These are phyloP conservation scores for Lissonota sp. DNA, from an alignment of 2,888 invertebrate species.

Conservation along the genomic window DNA sequence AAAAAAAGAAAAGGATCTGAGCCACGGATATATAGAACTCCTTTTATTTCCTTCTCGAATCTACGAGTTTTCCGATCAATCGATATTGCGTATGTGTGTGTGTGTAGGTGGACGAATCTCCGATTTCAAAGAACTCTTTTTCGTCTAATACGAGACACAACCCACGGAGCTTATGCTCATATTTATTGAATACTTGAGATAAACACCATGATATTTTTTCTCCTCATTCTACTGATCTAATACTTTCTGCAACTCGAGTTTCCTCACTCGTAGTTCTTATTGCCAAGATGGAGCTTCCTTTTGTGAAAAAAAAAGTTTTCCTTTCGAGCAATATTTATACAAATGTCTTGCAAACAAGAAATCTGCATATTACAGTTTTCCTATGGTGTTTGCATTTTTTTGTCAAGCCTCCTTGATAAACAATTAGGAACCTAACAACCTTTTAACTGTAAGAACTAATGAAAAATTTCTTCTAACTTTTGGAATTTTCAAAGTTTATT, in stretches of 20 bases:
- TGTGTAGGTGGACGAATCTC: background rate
- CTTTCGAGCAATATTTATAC: no score
- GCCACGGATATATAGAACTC: constrained; percentile 15
- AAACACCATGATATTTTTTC: constrained; percentile 20
- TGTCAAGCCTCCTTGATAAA: no score
- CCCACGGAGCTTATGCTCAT: constrained; percentile 12
- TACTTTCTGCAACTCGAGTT: background rate
- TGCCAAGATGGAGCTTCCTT: no score
- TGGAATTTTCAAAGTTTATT: no score
- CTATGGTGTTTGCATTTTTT: no score
- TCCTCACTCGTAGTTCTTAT: no score
- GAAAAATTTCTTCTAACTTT: no score
- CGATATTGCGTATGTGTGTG: background rate
- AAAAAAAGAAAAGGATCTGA: background rate
- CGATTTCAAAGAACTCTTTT: constrained; percentile 45
- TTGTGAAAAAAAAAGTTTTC: no score
- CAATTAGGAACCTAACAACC: no score
- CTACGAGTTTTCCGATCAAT: constrained; percentile 32
- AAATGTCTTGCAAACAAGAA: no score
- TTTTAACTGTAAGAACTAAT: no score
- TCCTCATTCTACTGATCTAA: background rate
- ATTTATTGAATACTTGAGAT: constrained; percentile 37
- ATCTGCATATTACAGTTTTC: no score
- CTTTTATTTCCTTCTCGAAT: constrained; percentile 26
- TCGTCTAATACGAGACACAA: background rate